Evolutionary conservation across 2,888 invertebrate species (phyloP), one percentile per base, ranked within the genome.

Genomic region (Tachina grossa): DNA sequence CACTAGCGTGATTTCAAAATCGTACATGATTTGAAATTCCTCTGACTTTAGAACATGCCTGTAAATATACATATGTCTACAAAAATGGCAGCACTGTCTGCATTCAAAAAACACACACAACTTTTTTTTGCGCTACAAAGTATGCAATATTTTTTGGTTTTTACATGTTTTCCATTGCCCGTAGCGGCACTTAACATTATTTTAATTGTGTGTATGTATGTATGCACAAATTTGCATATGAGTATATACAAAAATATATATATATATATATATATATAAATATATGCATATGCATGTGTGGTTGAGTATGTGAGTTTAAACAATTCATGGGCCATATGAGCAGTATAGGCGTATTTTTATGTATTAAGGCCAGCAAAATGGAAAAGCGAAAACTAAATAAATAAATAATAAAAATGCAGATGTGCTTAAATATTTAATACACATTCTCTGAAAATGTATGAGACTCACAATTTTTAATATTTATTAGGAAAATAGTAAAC

Each of bases 111-210:
- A 43, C 61, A 45, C 49, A 55, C 39, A 19, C 68, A 59, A 39
- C 59, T 79, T 78, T 83, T n/a, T 31, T 85, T 66, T 68, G 66
- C 83, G 66, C 79, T 71, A 71, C 51, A 85, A 85, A 85, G 85
- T 83, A 80, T 85, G 79, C 76, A 71, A 76, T 77, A 76, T 49
- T 83, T n/a, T 61, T 85, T 68, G 59, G 75, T 83, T 79, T 77
- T 76, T 22, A 63, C 49, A 76, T 79, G 61, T 83, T 79, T 81
- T 84, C 51, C 81, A 66, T 66, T 65, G 84, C 84, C 86, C 84
- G 61, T 69, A 84, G 84, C 84, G 59, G 31, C 84, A 84, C 86
- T 84, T 84, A 86, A 83, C 83, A 85, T 85, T 85, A 83, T 85
- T 85, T 85, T 66, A 85, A 83, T 85, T 80, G 85, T 31, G 31